A percentile compares a stretch with the other conserved stretches of the same genome.
Evolutionary conservation across 2,888 invertebrate genomes (phyloP).

Genomic region (Chymomyza procnemis): DNA sequence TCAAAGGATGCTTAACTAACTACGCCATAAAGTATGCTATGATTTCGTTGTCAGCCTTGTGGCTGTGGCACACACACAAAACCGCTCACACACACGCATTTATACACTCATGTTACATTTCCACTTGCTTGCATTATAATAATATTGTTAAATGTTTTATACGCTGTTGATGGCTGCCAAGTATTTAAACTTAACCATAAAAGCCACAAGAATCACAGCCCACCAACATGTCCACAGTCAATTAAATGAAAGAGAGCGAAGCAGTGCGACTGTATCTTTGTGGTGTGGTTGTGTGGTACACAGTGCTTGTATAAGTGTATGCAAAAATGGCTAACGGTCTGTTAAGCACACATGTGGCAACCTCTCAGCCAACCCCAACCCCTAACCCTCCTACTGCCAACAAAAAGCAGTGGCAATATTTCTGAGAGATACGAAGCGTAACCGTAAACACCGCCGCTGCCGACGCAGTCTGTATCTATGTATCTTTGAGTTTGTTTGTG

Average conservation of each 20-base stretch:
- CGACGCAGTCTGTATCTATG: neutral
- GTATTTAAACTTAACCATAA: conserved; percentile 72
- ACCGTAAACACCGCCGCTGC: conserved; percentile 43
- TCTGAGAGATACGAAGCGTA: conserved; percentile 71
- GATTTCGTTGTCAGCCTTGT: conserved; percentile 33
- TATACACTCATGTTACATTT: conserved; percentile 21
- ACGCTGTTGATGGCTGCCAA: conserved; percentile 70
- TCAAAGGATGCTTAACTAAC: neutral
- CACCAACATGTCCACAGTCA: conserved; percentile 66
- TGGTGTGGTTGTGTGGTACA: conserved; percentile 45
- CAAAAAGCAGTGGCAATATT: conserved; percentile 39
- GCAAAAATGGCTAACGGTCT: conserved; percentile 75
- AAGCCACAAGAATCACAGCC: conserved; percentile 71
- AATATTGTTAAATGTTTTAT: conserved; percentile 69
- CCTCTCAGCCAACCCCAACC: conserved; percentile 40
- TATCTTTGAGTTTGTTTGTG: neutral
- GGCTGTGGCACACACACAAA: conserved; percentile 10
- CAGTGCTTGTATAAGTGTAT: conserved; percentile 52
- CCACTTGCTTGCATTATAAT: conserved; percentile 43
- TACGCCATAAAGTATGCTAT: conserved; percentile 58
- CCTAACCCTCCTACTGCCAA: conserved; percentile 35
- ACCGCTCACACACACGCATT: conserved; percentile 6
- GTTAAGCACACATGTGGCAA: conserved; percentile 70
- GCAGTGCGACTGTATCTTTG: conserved; percentile 9
- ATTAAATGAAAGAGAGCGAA: conserved; percentile 48